Conservation (phyloP, 2,888 invertebrate species). For the Neoaliturus tenellus region DNA sequence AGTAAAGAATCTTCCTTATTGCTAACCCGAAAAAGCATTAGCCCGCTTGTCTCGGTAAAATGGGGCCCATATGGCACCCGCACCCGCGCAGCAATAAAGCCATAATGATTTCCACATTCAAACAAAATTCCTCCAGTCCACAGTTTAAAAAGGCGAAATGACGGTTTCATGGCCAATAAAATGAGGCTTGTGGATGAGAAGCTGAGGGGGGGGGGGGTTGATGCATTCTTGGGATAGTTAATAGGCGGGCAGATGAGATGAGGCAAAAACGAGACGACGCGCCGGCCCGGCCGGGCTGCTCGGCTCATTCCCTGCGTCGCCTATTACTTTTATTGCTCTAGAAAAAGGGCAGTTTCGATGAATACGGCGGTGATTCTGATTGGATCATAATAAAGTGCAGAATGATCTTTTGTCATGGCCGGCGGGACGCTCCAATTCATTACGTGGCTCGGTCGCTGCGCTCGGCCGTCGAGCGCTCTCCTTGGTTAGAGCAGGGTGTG, state of each 20-base stretch:
- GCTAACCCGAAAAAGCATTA: constrained; percentile 25
- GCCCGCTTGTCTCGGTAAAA: background rate
- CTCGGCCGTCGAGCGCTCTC: too few species aligned
- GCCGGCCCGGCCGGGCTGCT: background rate
- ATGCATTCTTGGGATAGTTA: constrained; percentile 1
- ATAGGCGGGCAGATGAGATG: background rate
- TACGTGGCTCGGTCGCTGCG: too few species aligned
- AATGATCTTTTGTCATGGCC: background rate
- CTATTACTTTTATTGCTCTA: background rate
- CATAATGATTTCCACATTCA: background rate
- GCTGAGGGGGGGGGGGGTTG: background rate
- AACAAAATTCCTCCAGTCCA: background rate
- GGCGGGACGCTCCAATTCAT: background rate
- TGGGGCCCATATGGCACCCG: background rate
- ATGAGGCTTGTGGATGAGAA: background rate
- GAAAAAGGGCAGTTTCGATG: background rate
- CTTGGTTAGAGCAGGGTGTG: too few species aligned
- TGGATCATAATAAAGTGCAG: background rate
- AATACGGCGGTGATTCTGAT: background rate
- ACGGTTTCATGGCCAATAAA: constrained; percentile 22
- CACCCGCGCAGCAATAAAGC: background rate
- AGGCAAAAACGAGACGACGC: background rate
- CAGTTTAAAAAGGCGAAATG: constrained; percentile 1
- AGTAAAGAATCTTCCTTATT: background rate
- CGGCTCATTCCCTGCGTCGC: background rate